A percentile compares a stretch with the other conserved stretches of the same genome.
These are phyloP conservation scores for Trimorus sp. DNA, from an alignment of 2,888 invertebrate species.

Conservation along the genomic window DNA sequence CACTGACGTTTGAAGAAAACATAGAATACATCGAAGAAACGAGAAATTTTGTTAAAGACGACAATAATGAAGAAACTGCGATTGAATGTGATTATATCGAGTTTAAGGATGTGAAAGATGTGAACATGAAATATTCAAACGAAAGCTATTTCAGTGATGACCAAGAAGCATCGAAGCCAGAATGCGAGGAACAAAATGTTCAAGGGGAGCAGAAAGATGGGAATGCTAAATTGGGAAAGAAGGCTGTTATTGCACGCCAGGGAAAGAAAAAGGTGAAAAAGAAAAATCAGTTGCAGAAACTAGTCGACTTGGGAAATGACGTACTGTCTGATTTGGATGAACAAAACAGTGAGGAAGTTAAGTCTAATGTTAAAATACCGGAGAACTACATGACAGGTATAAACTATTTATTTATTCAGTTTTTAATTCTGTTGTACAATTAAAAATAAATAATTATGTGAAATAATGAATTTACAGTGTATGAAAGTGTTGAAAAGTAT, in stretches of 20 bases:
- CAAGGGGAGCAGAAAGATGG: constrained; percentile 68
- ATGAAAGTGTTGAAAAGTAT: no score
- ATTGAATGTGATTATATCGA: constrained; percentile 70
- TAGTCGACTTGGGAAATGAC: constrained; percentile 68
- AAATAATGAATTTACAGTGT: no score
- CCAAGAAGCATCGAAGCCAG: constrained; percentile 61
- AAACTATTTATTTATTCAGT: background rate
- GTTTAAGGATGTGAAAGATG: constrained; percentile 46
- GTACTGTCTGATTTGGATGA: constrained; percentile 72
- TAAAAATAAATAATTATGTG: no score
- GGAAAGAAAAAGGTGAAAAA: constrained; percentile 72
- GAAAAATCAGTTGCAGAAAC: constrained; percentile 69
- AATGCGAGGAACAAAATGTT: constrained; percentile 61
- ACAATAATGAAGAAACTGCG: constrained; percentile 59
- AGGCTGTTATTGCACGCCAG: constrained; percentile 67
- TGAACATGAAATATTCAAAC: constrained; percentile 32
- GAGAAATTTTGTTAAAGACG: constrained; percentile 50
- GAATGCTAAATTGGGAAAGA: constrained; percentile 70
- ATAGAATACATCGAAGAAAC: constrained; percentile 69
- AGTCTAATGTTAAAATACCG: constrained; percentile 74
- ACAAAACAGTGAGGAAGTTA: constrained; percentile 69
- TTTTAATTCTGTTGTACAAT: background rate
- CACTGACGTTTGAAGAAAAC: constrained; percentile 64
- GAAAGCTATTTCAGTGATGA: constrained; percentile 69
- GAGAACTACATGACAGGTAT: constrained; percentile 80